A percentile compares a stretch with the other conserved stretches of the same genome.
phyloP scores from a whole-genome alignment of 2,113 vertebrate species.

The Naja naja region DNA sequence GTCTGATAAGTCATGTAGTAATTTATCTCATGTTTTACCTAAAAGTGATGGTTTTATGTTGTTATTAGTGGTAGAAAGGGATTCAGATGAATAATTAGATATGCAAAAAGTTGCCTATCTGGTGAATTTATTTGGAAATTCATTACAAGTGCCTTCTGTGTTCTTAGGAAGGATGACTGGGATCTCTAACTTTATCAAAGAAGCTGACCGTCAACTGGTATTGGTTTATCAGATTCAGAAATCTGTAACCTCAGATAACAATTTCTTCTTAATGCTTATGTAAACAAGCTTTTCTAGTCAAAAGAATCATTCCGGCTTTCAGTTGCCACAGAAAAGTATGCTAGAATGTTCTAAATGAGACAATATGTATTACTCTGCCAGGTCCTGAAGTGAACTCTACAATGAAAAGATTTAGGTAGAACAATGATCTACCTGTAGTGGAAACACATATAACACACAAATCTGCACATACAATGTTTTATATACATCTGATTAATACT shows the following conservation, averaged over 20 bases:
- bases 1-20: not conserved
- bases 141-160: not conserved
- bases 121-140: not conserved
- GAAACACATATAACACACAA: not conserved
- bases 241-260: not conserved
- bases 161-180: not conserved
- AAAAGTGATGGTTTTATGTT: not conserved
- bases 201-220: not conserved
- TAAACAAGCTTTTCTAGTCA: slow-evolving; percentile 14
- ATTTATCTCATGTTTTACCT: not conserved
- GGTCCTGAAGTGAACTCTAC: not conserved
- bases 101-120: not conserved
- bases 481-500: not conserved
- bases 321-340: not conserved
- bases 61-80: not conserved
- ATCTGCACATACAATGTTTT: not conserved
- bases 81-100: not conserved
- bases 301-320: not conserved
- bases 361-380: not conserved
- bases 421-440: not conserved
- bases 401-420: not conserved
- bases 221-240: not conserved
- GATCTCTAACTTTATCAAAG: not conserved
- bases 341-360: not conserved
- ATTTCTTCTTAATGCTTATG: slow-evolving; percentile 9